Evolutionary conservation across 2,797 vertebrate species (phyloP).

Genomic region (Enteromius argenteus): DNA sequence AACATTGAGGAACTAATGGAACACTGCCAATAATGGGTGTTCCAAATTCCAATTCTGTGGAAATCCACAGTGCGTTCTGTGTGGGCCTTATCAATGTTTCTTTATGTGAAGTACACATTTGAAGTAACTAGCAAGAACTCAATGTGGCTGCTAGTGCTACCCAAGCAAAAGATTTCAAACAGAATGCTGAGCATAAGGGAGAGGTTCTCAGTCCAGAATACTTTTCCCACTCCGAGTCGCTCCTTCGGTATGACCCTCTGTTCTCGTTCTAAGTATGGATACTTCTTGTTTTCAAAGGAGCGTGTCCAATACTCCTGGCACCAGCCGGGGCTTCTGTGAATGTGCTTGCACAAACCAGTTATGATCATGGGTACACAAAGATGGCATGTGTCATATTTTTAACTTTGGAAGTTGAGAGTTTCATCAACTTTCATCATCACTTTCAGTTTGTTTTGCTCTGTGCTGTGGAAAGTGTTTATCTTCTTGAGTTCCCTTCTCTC

Average conservation of each 20-base stretch:
- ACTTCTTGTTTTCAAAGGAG: slow-evolving; percentile 49
- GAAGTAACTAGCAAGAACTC: background rate
- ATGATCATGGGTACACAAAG: slow-evolving; percentile 56
- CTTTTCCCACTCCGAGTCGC: slow-evolving; percentile 28
- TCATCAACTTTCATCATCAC: slow-evolving; percentile 75
- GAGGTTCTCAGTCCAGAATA: slow-evolving; percentile 31
- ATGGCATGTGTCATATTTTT: slow-evolving; percentile 50
- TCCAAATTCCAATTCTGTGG: background rate
- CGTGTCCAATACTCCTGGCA: slow-evolving; percentile 44
- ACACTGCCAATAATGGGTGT: background rate
- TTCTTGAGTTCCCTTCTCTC: slow-evolving; percentile 47
- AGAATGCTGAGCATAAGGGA: slow-evolving; percentile 41
- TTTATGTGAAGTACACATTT: background rate
- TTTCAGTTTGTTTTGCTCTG: slow-evolving; percentile 71
- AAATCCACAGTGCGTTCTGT: background rate
- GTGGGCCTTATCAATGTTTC: background rate
- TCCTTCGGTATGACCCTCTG: slow-evolving; percentile 30
- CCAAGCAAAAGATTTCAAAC: slow-evolving; percentile 40
- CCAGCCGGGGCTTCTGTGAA: slow-evolving; percentile 33
- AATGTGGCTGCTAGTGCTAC: background rate
- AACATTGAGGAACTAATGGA: background rate
- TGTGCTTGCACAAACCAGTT: slow-evolving; percentile 55
- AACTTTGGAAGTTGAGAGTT: slow-evolving; percentile 66
- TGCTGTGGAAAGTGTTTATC: slow-evolving; percentile 72
- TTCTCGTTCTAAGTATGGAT: slow-evolving; percentile 49